Evolutionary conservation across 2,113 vertebrate species (phyloP), one percentile per base, ranked within the genome.

Genomic region (Proteles cristata): DNA sequence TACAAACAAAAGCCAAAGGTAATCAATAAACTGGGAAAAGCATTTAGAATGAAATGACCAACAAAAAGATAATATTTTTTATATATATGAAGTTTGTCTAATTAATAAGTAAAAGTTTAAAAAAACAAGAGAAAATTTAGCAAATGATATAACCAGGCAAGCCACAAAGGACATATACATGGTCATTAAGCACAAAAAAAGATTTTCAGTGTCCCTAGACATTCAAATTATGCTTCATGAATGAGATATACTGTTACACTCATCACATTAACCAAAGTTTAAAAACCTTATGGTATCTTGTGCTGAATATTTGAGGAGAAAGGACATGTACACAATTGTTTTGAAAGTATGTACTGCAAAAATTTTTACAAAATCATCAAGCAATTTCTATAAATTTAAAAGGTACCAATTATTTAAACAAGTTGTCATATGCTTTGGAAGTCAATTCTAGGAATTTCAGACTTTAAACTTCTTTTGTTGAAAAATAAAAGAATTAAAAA

Each of bases 231-330:
- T 28, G 2, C 1, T 33, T 71, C 86, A 71, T 8, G 21, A 89
- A 48, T 89, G 50, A 97, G 31, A 84, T n/a, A 79, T 2, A 79
- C 15, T 35, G 86, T 88, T 96, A 79, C 45, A 90, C 19, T 93
- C 43, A 73, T 79, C 53, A 61, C 31, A 87, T 93, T 26, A 88
- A 9, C 63, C 33, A 28, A 76, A 48, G 5, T 43, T 90, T 45
- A 8, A 93, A 82, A 35, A 33, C 33, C 43, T 50, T 66, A 80
- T 25, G 45, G 45, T 48, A 83, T n/a, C 28, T 28, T 63, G 76
- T 73, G 12, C 43, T 43, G 15, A 7, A 91, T 90, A 71, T 88
- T 28, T 84, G 23, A 11, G 53, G 16, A 61, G 28, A 85, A 86
- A 33, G 5, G 86, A 4, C 3, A 79, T 58, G 5, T 11, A 76